A percentile compares a stretch with the other conserved stretches of the same genome.
phyloP scores from a whole-genome alignment of 2,888 invertebrate species.

The Drosophila ustulata region DNA sequence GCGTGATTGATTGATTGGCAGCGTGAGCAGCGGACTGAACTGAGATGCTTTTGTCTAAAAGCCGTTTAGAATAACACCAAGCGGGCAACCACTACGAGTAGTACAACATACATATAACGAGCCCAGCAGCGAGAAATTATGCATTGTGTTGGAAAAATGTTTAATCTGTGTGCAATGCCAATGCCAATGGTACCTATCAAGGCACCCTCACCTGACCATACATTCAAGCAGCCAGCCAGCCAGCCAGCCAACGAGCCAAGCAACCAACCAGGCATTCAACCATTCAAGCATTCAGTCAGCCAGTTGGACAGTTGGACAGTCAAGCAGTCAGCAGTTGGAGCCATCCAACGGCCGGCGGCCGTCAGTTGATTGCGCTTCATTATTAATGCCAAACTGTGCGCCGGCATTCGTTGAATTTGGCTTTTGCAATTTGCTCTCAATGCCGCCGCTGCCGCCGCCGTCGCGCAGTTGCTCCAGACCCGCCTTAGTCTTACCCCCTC shows the following conservation, averaged over 20 bases:
- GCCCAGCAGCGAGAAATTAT: conserved; percentile 75
- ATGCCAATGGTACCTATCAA: conserved; percentile 53
- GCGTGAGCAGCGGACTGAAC: conserved; percentile 72
- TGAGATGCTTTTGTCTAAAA: conserved; percentile 77
- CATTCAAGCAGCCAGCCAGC: neutral
- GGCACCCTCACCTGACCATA: conserved; percentile 57
- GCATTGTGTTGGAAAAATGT: conserved; percentile 73
- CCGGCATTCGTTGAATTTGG: conserved; percentile 83
- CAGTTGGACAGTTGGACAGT: conserved; percentile 36
- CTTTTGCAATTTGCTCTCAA: conserved; percentile 83
- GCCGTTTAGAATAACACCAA: conserved; percentile 80
- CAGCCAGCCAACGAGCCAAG: neutral
- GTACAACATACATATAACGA: conserved; percentile 62
- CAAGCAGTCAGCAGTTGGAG: conserved; percentile 28
- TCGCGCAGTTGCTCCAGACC: conserved; percentile 43
- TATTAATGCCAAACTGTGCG: conserved; percentile 83
- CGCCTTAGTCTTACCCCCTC: conserved; percentile 35
- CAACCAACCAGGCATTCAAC: conserved; percentile 16
- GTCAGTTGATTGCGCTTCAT: conserved; percentile 81
- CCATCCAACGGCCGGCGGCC: conserved; percentile 59
- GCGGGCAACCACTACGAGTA: conserved; percentile 34
- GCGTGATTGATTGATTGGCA: conserved; percentile 83
- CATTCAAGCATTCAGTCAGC: conserved; percentile 28
- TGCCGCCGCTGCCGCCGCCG: conserved; percentile 70
- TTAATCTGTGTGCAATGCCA: conserved; percentile 67